A percentile compares a stretch with the other conserved stretches of the same genome.
These are phyloP conservation scores for Acleris cristana DNA, from an alignment of 2,888 invertebrate genomes.

Conservation along the genomic window DNA sequence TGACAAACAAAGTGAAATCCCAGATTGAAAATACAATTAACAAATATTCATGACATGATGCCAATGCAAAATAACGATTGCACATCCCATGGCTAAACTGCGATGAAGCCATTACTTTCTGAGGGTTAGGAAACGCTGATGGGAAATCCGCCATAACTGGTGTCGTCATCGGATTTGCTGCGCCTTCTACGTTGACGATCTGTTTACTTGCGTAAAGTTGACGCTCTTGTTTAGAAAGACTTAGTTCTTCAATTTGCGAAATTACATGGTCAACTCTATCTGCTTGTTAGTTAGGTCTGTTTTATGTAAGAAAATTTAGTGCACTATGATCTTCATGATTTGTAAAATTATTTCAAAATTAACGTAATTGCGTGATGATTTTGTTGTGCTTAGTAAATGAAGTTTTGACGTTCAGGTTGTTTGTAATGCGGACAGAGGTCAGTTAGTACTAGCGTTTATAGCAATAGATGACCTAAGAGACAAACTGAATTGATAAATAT, in stretches of 20 bases:
- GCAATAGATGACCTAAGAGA: no score
- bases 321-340: neutral
- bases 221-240: constrained; percentile 14
- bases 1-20: no score
- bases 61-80: constrained; percentile 38
- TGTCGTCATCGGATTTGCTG: constrained; percentile 46
- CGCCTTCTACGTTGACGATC: constrained; percentile 36
- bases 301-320: neutral
- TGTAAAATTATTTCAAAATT: neutral
- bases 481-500: neutral
- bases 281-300: neutral
- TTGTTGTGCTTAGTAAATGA: constrained; percentile 9
- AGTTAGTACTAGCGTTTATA: neutral
- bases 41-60: constrained; percentile 7
- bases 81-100: constrained; percentile 44
- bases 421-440: neutral
- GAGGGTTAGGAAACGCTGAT: constrained; percentile 53
- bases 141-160: constrained; percentile 52
- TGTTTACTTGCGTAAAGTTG: constrained; percentile 29
- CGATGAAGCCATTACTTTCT: constrained; percentile 44
- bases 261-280: neutral
- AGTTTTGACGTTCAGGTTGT: neutral
- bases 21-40: no score
- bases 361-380: constrained; percentile 9
- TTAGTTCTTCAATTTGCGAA: neutral